These are phyloP conservation scores for Lepidochrysops patricia DNA, from an alignment of 2,888 invertebrate species.

Conservation along the genomic window DNA sequence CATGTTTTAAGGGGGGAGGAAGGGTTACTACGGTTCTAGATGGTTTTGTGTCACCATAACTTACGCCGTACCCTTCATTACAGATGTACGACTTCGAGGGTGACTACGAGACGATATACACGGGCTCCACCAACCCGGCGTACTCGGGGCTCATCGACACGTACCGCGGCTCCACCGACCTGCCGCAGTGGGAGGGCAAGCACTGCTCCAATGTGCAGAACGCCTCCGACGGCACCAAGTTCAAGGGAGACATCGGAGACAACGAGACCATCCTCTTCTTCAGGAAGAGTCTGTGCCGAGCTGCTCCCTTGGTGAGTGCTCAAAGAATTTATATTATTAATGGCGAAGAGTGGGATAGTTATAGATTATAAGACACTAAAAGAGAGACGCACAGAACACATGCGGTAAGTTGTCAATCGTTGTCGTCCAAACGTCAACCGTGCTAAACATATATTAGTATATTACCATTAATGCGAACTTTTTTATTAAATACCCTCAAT, in stretches of 20 bases:
- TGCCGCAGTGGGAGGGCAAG: slow-evolving; percentile 85
- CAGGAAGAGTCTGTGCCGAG: slow-evolving; percentile 88
- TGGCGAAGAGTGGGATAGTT: no score
- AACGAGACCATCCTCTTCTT: slow-evolving; percentile 84
- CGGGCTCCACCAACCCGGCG: slow-evolving; percentile 77
- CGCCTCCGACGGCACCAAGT: slow-evolving; percentile 91
- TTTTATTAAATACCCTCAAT: background rate
- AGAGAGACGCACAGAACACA: no score
- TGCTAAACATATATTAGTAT: background rate
- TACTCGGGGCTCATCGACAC: slow-evolving; percentile 83
- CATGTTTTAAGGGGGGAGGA: no score
- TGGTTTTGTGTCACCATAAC: no score
- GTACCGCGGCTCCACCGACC: slow-evolving; percentile 80
- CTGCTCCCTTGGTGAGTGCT: slow-evolving; percentile 82
- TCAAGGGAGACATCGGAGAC: slow-evolving; percentile 79
- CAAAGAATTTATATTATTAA: no score
- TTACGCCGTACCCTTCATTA: no score
- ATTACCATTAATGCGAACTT: no score
- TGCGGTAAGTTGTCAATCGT: no score
- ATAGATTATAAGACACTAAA: no score
- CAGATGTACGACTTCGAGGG: slow-evolving; percentile 91
- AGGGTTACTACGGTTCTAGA: no score
- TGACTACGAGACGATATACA: slow-evolving; percentile 85
- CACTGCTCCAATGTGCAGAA: slow-evolving; percentile 84
- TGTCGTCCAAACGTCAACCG: background rate